Evolutionary conservation across 2,797 vertebrate genomes (phyloP), one percentile per base, ranked within the genome.

Genomic region (Parotocinclus haroldoi): DNA sequence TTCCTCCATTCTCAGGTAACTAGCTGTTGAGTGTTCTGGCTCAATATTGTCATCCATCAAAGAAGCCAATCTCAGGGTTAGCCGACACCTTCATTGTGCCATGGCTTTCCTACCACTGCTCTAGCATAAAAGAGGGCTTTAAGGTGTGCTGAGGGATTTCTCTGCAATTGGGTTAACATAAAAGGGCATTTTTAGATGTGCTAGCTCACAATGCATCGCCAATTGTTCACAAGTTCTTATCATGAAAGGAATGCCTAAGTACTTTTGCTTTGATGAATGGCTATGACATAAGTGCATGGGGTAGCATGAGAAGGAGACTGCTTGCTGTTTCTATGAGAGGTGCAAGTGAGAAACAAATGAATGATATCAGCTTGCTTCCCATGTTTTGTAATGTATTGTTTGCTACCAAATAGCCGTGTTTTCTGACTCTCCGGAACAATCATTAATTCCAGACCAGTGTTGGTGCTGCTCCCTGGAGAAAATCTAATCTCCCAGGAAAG

Each of bases 41-140:
- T 83, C 80, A 87, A 86, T 86, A 82, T 64, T 56, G 79, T 84
- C 83, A 87, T 88, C 86, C 83, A 88, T 90, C 86, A 89, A 84
- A 9, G 75, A 19, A 49, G 76, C 81, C 87, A 87, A 89, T 88
- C 87, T 87, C 81, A 84, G 80, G 80, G 78, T 85, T 78, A 75
- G 27, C 42, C 79, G 84, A 83, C 87, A 84, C 82, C 73, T 85
- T 81, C 83, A 86, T 89, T 89, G 88, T 87, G 69, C 63, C 18
- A 39, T 73, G 77, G 39, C 73, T 85, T 88, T 83, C 84, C 75
- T 81, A 74, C 62, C 75, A 79, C 80, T 82, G 82, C 85, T 74
- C 83, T 66, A 80, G 62, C 76, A 89, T 84, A 88, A 88, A 82
- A 81, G 75, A 64, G 37, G 50, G 53, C 50, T 73, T 78, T 55